Conservation (phyloP, 2,797 vertebrate genomes). For the Hypotaenidia philippensis region DNA sequence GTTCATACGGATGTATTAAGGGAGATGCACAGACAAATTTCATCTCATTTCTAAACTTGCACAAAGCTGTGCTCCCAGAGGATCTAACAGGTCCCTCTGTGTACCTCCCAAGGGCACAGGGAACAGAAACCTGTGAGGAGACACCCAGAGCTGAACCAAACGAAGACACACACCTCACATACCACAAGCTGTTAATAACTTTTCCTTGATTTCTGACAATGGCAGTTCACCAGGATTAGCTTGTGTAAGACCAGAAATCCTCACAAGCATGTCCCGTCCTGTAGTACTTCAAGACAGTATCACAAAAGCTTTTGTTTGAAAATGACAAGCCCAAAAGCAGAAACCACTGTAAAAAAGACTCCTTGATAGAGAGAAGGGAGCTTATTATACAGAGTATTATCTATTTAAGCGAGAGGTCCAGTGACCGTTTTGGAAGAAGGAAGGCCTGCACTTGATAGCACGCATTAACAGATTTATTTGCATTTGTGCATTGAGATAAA, state of each 20-base stretch:
- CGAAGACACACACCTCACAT: accelerated
- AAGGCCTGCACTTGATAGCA: neutral
- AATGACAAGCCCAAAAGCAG: neutral
- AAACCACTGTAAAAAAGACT: neutral
- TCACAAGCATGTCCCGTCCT: neutral
- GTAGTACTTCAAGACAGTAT: neutral
- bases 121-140: neutral
- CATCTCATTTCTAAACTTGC: neutral
- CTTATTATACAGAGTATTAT: neutral
- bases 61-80: accelerated
- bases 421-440: neutral
- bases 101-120: accelerated
- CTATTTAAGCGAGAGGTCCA: neutral
- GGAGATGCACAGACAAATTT: neutral
- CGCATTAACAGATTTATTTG: neutral
- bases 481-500: neutral
- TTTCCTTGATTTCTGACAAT: neutral
- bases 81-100: neutral
- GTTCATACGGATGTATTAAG: neutral
- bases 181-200: neutral
- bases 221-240: neutral
- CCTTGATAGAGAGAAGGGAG: accelerated
- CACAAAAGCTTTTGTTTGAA: neutral
- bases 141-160: neutral
- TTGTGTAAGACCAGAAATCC: neutral